phyloP scores from a whole-genome alignment of 1,140 invertebrate species.

The Brachionus koreanus region DNA sequence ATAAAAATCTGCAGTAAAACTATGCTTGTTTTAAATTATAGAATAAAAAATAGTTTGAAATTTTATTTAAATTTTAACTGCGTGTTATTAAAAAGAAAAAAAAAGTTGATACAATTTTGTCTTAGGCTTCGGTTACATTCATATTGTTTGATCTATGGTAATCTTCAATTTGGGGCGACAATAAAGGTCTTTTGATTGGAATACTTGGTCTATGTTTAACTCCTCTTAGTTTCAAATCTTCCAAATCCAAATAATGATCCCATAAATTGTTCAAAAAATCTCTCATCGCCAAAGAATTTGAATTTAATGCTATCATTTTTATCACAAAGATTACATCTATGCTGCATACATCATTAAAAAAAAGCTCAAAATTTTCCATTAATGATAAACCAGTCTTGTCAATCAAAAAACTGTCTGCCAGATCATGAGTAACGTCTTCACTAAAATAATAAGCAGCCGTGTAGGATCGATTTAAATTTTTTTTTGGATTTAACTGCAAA shows the following conservation, averaged over 20 bases:
- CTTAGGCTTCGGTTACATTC: neutral
- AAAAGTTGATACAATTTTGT: neutral
- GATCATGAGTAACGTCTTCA: neutral
- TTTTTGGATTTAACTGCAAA: conserved; percentile 1
- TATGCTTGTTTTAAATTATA: neutral
- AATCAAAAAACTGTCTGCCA: conserved; percentile 19
- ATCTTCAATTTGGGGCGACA: neutral
- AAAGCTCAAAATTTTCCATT: conserved; percentile 43
- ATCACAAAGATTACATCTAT: conserved; percentile 15
- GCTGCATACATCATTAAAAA: conserved; percentile 37
- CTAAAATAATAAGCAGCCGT: conserved; percentile 23
- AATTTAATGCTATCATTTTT: conserved; percentile 24
- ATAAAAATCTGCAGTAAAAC: neutral
- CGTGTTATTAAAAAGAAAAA: neutral
- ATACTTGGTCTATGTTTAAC: neutral
- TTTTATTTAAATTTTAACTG: neutral
- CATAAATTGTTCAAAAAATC: conserved; percentile 41
- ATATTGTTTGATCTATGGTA: neutral
- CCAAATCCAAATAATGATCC: conserved; percentile 36
- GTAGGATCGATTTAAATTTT: conserved; percentile 9
- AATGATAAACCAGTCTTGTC: neutral
- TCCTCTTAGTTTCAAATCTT: conserved; percentile 18
- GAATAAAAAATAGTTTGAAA: neutral
- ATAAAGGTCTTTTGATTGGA: neutral
- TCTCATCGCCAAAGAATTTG: conserved; percentile 30